These are phyloP conservation scores for Australoheros facetus DNA, from an alignment of 2,797 vertebrate species.

Conservation along the genomic window DNA sequence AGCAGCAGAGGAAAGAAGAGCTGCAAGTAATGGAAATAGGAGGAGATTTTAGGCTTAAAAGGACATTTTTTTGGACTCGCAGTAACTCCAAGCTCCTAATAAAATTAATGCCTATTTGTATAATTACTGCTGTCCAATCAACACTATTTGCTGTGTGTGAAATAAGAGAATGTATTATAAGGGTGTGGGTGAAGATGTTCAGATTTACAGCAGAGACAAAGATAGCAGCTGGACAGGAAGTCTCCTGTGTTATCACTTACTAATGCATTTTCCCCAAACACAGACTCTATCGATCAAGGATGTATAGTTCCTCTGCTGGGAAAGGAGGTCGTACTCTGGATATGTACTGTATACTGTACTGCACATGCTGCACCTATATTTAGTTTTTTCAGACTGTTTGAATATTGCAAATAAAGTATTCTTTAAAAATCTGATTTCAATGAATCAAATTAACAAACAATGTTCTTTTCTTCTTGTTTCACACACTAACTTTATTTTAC, in stretches of 20 bases:
- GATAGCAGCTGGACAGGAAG: slow-evolving; percentile 22
- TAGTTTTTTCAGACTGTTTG: background rate
- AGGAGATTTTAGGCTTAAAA: background rate
- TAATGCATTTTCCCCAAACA: slow-evolving; percentile 46
- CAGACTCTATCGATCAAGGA: slow-evolving; percentile 32
- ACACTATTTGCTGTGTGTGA: background rate
- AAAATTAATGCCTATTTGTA: background rate
- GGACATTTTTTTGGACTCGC: background rate
- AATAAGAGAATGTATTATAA: background rate
- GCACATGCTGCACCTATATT: background rate
- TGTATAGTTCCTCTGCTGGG: slow-evolving; percentile 35
- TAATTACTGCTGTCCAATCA: background rate
- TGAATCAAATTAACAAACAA: background rate
- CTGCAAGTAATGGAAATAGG: background rate
- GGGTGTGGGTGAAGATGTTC: slow-evolving; percentile 15
- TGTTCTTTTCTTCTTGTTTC: too few relatives aligned
- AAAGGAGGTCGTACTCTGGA: slow-evolving; percentile 10
- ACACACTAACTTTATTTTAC: background rate
- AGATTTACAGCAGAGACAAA: background rate
- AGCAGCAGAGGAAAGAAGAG: background rate
- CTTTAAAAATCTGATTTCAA: background rate
- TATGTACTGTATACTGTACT: background rate
- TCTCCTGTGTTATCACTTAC: slow-evolving; percentile 26
- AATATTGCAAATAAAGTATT: background rate
- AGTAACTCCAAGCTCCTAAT: background rate